phyloP scores from a whole-genome alignment of 2,888 invertebrate species.

The Tyria jacobaeae region DNA sequence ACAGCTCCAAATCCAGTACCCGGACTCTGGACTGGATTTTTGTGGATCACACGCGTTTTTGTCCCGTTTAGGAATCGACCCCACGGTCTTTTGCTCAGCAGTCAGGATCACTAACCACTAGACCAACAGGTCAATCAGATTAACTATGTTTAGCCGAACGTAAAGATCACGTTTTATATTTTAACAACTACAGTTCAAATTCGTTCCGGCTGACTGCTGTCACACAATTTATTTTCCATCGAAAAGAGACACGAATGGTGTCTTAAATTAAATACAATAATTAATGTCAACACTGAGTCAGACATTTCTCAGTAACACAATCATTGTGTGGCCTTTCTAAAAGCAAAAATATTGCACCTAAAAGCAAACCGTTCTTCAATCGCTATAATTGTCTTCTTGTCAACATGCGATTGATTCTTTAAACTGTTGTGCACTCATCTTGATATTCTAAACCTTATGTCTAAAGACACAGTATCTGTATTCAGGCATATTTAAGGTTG shows the following conservation, averaged over 20 bases:
- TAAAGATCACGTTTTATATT: neutral
- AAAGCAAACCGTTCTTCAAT: constrained; percentile 47
- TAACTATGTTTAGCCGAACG: neutral
- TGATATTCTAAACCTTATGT: constrained; percentile 36
- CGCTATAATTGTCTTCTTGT: constrained; percentile 63
- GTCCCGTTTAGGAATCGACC: too few relatives aligned
- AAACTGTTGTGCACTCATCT: constrained; percentile 24
- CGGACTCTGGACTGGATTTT: too few relatives aligned
- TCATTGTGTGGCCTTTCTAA: constrained; percentile 54
- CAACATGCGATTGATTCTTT: constrained; percentile 65
- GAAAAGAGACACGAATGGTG: neutral
- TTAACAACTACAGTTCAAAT: neutral
- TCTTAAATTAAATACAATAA: constrained; percentile 9
- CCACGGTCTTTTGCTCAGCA: too few relatives aligned
- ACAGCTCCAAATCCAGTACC: too few relatives aligned
- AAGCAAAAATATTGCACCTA: constrained; percentile 49
- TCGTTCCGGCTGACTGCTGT: neutral
- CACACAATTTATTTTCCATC: neutral
- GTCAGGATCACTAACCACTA: too few relatives aligned
- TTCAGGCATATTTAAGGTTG: constrained; percentile 29
- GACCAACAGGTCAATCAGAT: too few relatives aligned
- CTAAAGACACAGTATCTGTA: constrained; percentile 31
- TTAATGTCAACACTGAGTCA: constrained; percentile 35
- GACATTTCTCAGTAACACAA: constrained; percentile 40
- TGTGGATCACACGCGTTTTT: too few relatives aligned